Percentiles rank a stretch among this genome's conserved stretches.
Evolutionary conservation across 2,113 vertebrate species (phyloP).

Genomic region (Spheniscus mendiculus): DNA sequence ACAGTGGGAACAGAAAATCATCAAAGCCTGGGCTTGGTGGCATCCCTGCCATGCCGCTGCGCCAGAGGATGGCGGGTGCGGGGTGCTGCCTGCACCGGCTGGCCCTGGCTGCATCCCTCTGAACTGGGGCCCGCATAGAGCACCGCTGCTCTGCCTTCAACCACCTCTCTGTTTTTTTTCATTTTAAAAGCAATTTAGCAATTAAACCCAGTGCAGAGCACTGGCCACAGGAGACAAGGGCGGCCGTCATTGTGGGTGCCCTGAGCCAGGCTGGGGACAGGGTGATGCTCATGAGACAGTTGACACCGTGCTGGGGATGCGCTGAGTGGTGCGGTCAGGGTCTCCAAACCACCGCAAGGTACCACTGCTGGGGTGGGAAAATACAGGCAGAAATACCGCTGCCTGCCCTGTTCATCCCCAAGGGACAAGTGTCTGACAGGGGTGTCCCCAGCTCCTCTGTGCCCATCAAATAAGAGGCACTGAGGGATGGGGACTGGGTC

Average conservation of each 20-base stretch:
- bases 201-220: not conserved
- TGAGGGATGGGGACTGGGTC: accelerated
- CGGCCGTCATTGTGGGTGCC: not conserved
- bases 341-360: not conserved
- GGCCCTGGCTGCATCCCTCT: constrained; percentile 15
- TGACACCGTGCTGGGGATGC: not conserved
- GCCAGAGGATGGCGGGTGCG: not conserved
- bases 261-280: not conserved
- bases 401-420: not conserved
- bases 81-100: not conserved
- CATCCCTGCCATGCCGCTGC: not conserved
- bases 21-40: constrained; percentile 67
- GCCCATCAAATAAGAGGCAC: not conserved
- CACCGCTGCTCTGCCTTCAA: not conserved
- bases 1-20: constrained; percentile 52
- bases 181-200: constrained; percentile 49
- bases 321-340: not conserved
- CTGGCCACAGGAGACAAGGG: not conserved
- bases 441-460: not conserved
- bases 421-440: not conserved
- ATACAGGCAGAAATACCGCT: not conserved
- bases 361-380: not conserved
- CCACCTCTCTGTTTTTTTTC: not conserved
- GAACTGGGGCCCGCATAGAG: constrained; percentile 41
- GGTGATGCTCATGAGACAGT: not conserved